A percentile compares a stretch with the other conserved stretches of the same genome.
These are phyloP conservation scores for Trachelus tabidus DNA, from an alignment of 2,888 invertebrate species.

Conservation along the genomic window DNA sequence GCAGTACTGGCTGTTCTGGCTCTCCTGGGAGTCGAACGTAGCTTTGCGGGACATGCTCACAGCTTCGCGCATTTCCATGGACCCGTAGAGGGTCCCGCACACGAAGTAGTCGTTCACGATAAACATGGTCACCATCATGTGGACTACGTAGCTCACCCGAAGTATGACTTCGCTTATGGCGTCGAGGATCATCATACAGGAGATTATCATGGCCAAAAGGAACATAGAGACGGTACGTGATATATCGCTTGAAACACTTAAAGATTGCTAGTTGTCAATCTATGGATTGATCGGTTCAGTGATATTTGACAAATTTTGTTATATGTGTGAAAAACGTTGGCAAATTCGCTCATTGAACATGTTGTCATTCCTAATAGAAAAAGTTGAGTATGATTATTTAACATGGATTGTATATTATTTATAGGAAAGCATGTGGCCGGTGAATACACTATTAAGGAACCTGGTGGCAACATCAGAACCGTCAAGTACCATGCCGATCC, in stretches of 20 bases:
- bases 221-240: constrained; percentile 56
- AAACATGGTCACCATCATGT: constrained; percentile 53
- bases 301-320: background rate
- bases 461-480: constrained; percentile 60
- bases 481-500: constrained; percentile 61
- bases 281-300: background rate
- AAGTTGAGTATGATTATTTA: background rate
- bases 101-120: constrained; percentile 50
- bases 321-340: background rate
- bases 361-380: background rate
- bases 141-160: constrained; percentile 55
- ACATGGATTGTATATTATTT: background rate
- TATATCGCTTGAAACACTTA: background rate
- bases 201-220: constrained; percentile 62
- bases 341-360: background rate
- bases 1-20: constrained; percentile 34
- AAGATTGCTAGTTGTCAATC: background rate
- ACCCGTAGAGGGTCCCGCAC: constrained; percentile 55
- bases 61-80: constrained; percentile 60
- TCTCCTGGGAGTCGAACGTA: constrained; percentile 43
- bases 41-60: constrained; percentile 58
- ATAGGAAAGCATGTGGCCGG: constrained; percentile 58
- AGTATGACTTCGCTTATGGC: constrained; percentile 55
- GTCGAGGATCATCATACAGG: constrained; percentile 58
- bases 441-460: constrained; percentile 63